Percentiles rank a stretch among this genome's conserved stretches.
Evolutionary conservation across 2,113 vertebrate species (phyloP).

Genomic region (Falcunculus frontatus): DNA sequence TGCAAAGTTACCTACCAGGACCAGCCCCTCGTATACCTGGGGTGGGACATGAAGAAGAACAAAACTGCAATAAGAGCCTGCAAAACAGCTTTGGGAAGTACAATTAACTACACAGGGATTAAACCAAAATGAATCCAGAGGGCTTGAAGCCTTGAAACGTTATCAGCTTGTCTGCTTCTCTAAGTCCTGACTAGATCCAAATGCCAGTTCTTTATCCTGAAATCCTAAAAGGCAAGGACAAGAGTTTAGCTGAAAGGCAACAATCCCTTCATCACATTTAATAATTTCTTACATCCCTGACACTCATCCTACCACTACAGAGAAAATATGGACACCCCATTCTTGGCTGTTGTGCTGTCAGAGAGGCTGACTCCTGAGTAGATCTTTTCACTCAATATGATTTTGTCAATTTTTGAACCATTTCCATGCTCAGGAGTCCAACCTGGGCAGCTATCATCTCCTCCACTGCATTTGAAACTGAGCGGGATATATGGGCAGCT

Average conservation of each 20-base stretch:
- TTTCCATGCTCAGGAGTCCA: neutral
- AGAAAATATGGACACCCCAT: neutral
- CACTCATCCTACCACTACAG: neutral
- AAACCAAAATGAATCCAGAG: neutral
- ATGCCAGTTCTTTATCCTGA: neutral
- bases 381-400: neutral
- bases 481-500: neutral
- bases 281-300: neutral
- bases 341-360: neutral
- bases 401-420: neutral
- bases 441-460: neutral
- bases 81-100: neutral
- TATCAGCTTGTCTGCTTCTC: neutral
- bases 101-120: neutral
- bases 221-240: neutral
- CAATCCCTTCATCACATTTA: neutral
- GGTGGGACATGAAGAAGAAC: neutral
- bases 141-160: neutral
- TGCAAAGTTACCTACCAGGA: neutral
- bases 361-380: neutral
- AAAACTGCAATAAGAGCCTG: neutral
- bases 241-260: constrained; percentile 4
- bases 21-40: accelerated
- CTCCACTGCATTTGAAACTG: neutral
- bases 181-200: neutral